Conservation (phyloP, 2,888 invertebrate species). For the Plagiodera versicolora region DNA sequence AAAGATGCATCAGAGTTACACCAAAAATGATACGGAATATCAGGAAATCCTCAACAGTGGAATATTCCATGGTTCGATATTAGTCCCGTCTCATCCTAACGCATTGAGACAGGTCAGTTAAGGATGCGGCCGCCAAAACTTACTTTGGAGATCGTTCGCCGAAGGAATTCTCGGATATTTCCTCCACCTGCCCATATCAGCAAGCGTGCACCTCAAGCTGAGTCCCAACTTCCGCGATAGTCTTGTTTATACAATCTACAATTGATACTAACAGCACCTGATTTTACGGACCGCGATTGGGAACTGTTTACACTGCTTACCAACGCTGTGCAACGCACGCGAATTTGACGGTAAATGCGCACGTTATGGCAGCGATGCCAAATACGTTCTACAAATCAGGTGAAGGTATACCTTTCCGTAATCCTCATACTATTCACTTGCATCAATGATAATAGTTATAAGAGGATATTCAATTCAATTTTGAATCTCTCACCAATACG, state of each 20-base stretch:
- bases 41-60: neutral
- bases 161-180: conserved; percentile 44
- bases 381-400: too few relatives aligned
- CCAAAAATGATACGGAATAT: too few relatives aligned
- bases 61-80: conserved; percentile 27
- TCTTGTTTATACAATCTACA: too few relatives aligned
- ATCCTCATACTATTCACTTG: too few relatives aligned
- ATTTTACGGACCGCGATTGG: neutral
- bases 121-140: conserved; percentile 25
- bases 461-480: too few relatives aligned
- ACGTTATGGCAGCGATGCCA: neutral
- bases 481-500: too few relatives aligned
- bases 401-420: too few relatives aligned
- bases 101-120: conserved; percentile 27
- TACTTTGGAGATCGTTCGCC: conserved; percentile 41
- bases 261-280: neutral
- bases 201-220: neutral
- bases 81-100: too few relatives aligned
- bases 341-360: neutral
- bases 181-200: conserved; percentile 41
- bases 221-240: neutral
- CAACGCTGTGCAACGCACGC: neutral
- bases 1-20: too few relatives aligned
- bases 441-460: too few relatives aligned
- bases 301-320: neutral